These are phyloP conservation scores for Argynnis bischoffii DNA, from an alignment of 2,888 invertebrate genomes.

Conservation along the genomic window DNA sequence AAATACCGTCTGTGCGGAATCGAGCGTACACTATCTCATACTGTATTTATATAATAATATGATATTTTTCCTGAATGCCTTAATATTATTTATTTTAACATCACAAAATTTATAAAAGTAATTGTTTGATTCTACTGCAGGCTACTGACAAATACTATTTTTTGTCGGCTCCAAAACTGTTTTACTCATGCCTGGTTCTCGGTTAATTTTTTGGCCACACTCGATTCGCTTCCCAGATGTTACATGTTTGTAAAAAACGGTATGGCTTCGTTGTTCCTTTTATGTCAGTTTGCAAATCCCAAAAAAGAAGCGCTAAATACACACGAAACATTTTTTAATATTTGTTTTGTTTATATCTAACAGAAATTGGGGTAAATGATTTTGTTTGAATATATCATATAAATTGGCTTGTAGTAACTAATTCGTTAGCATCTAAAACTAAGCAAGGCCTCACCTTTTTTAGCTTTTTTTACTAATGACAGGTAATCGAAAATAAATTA, in stretches of 20 bases:
- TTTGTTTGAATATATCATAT: too few species aligned
- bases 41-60: too few species aligned
- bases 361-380: too few species aligned
- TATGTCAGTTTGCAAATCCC: constrained; percentile 1
- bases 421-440: too few species aligned
- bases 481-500: too few species aligned
- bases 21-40: too few species aligned
- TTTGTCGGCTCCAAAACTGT: constrained; percentile 24
- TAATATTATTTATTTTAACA: neutral
- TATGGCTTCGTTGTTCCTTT: constrained; percentile 14
- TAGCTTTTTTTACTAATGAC: too few species aligned
- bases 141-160: constrained; percentile 4
- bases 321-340: too few species aligned
- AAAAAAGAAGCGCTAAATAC: neutral
- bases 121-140: neutral
- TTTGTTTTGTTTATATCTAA: too few species aligned
- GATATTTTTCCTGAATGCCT: neutral
- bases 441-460: too few species aligned
- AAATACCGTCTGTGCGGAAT: too few species aligned
- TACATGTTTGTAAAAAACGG: constrained; percentile 22
- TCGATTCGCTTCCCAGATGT: constrained; percentile 32
- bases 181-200: constrained; percentile 24
- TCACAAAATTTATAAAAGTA: neutral
- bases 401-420: too few species aligned
- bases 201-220: constrained; percentile 27